phyloP scores from a whole-genome alignment of 2,113 vertebrate genomes.

The Dissostichus mawsoni region DNA sequence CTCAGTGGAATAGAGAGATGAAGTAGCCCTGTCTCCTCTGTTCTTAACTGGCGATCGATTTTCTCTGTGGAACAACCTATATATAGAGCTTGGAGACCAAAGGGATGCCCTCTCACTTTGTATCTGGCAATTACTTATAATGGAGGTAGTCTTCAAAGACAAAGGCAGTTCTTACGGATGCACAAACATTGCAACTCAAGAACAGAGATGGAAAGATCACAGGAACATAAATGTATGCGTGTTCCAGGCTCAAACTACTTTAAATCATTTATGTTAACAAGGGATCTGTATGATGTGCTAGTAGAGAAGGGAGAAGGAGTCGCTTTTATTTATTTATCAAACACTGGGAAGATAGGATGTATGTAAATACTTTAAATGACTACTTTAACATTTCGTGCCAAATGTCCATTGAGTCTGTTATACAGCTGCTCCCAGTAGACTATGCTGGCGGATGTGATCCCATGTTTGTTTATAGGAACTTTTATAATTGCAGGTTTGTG shows the following conservation, averaged over 20 bases:
- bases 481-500: constrained; percentile 71
- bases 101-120: constrained; percentile 90
- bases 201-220: constrained; percentile 77
- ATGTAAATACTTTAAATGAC: constrained; percentile 68
- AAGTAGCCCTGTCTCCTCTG: constrained; percentile 88
- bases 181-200: constrained; percentile 81
- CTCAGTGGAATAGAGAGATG: constrained; percentile 84
- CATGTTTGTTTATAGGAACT: constrained; percentile 71
- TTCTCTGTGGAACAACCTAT: constrained; percentile 92
- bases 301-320: background rate
- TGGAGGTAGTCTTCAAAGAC: constrained; percentile 89
- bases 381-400: constrained; percentile 65
- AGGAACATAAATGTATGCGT: constrained; percentile 36
- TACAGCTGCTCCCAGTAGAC: constrained; percentile 62
- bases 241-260: constrained; percentile 29
- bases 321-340: constrained; percentile 66
- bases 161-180: constrained; percentile 88
- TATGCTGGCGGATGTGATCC: constrained; percentile 59
- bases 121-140: constrained; percentile 92
- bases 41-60: constrained; percentile 83
- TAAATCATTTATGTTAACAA: constrained; percentile 56
- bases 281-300: constrained; percentile 36
- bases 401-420: constrained; percentile 63
- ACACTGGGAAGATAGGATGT: constrained; percentile 61
- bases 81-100: constrained; percentile 90